phyloP scores from a whole-genome alignment of 2,888 invertebrate genomes.

The Ornithoptera alexandrae region DNA sequence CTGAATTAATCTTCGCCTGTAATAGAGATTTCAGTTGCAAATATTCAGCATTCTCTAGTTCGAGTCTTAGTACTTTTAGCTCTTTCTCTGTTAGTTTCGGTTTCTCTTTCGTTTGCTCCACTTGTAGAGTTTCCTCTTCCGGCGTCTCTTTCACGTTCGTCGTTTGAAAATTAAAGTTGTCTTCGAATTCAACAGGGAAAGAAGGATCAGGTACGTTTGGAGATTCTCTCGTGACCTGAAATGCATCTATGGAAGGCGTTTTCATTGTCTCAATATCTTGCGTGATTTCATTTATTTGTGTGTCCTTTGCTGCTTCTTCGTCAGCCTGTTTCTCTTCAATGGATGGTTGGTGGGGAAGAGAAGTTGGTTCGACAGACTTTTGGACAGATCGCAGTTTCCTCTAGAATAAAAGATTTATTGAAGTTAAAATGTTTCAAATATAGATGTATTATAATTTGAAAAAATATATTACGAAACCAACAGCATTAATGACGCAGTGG shows the following conservation, averaged over 20 bases:
- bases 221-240: conserved; percentile 39
- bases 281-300: conserved; percentile 19
- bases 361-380: conserved; percentile 74
- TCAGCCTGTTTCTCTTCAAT: conserved; percentile 63
- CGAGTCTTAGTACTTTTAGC: conserved; percentile 77
- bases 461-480: not conserved
- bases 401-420: conserved; percentile 48
- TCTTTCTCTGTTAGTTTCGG: conserved; percentile 81
- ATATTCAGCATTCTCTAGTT: conserved; percentile 84
- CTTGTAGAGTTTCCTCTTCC: conserved; percentile 41
- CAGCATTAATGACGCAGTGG: not conserved
- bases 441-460: not conserved
- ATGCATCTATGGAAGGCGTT: conserved; percentile 34
- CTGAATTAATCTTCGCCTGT: conserved; percentile 85
- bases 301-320: conserved; percentile 42
- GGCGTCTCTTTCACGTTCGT: conserved; percentile 47
- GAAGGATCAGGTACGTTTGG: conserved; percentile 47
- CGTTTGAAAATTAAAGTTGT: conserved; percentile 51
- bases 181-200: conserved; percentile 64
- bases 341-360: conserved; percentile 49
- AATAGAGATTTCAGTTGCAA: conserved; percentile 84
- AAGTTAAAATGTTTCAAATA: not conserved
- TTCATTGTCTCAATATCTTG: conserved; percentile 31
- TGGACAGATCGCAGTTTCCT: conserved; percentile 84
- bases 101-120: conserved; percentile 55